Evolutionary conservation across 2,113 vertebrate species (phyloP), one percentile per base, ranked within the genome.

Genomic region (Pipra filicauda): DNA sequence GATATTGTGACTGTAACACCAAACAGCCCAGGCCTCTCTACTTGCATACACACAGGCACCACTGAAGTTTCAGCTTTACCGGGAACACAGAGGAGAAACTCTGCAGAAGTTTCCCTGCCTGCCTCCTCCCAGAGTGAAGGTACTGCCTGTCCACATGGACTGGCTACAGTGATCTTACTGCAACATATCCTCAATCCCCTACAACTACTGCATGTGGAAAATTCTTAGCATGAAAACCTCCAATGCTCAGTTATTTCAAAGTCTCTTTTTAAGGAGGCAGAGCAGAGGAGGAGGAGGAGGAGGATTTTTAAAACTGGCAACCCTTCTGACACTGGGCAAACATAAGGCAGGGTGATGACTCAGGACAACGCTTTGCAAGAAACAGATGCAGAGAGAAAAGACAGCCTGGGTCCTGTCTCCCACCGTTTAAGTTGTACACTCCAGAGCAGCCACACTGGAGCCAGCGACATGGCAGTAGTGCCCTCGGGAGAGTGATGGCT

Each of bases 321-420:
- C 11, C 11, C 39, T 80, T 70, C 73, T 55, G 61, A 89, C 54
- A 71, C 30, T 43, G 37, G 54, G 33, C n/a, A 94, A 95, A 70
- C 51, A 39, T 12, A 86, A 82, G 24, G 19, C 46, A 73, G 41
- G n/a, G 21, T n/a, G 52, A 57, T 48, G 46, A 89, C 35, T 89
- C 81, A 67, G 88, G 49, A 78, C 72, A 93, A 75, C 0, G 1
- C 31, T 86, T 74, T 0, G 0, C 51, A 89, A 0, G 0, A 80
- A 94, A 80, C 15, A 26, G 30, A 74, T 52, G 33, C 33, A 9
- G 51, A 43, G 52, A 74, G 43, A 19, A 67, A 69, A 88, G 51
- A 31, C 27, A 88, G 41, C 14, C 65, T 7, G 4, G 41, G 48
- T 55, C 44, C 48, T 2, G 3, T 43, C 33, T 86, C 52, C 69